Evolutionary conservation across 2,888 invertebrate genomes (phyloP).

Genomic region (Lepetodrilus schrolli): DNA sequence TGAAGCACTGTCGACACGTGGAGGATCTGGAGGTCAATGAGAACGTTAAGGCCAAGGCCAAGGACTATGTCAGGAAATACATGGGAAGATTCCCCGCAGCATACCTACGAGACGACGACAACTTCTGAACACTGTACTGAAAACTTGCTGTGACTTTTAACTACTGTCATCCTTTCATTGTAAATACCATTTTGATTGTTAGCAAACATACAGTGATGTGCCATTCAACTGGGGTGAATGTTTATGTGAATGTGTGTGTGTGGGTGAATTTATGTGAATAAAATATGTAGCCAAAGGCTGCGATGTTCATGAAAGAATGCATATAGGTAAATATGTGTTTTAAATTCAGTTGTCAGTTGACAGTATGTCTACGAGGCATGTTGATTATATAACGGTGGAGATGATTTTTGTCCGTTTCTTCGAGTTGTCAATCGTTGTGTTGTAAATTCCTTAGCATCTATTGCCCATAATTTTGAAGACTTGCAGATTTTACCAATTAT

Average conservation of each 20-base stretch:
- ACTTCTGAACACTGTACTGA: neutral
- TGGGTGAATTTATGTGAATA: neutral
- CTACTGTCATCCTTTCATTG: neutral
- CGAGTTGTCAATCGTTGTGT: no score
- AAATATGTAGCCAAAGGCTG: neutral
- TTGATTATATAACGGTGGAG: no score
- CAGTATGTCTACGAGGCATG: no score
- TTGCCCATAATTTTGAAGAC: no score
- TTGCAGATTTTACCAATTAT: no score
- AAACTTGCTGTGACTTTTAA: neutral
- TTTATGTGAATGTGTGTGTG: neutral
- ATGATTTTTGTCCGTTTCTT: no score
- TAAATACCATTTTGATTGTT: neutral
- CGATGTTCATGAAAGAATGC: neutral
- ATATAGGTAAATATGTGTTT: neutral
- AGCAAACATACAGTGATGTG: no score
- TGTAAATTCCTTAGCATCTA: no score
- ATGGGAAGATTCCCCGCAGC: slow-evolving; percentile 94
- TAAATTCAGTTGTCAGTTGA: no score
- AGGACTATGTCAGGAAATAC: slow-evolving; percentile 95
- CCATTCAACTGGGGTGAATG: neutral
- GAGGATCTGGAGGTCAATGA: slow-evolving; percentile 91
- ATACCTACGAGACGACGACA: slow-evolving; percentile 77
- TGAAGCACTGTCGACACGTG: slow-evolving; percentile 91
- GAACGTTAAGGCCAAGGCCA: slow-evolving; percentile 94